Percentiles rank a stretch among this genome's conserved stretches.
Evolutionary conservation across 1,140 invertebrate genomes (phyloP).

Genomic region (Temnothorax longispinosus): DNA sequence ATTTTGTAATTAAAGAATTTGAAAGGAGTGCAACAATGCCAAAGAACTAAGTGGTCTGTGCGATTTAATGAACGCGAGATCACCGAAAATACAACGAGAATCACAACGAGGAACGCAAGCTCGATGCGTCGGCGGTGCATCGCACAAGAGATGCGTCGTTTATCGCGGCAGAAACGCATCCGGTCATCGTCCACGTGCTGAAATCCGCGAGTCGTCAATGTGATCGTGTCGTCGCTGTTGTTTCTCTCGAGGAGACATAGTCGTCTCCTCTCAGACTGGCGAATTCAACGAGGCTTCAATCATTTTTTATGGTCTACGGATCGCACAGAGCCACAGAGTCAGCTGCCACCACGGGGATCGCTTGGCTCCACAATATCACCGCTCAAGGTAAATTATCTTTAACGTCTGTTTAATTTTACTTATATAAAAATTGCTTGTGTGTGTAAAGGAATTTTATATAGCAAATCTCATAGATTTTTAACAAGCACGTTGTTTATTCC

Average conservation of each 20-base stretch:
- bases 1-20: background rate
- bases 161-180: background rate
- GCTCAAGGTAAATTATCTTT: slow-evolving; percentile 66
- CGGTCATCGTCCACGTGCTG: slow-evolving; percentile 15
- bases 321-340: slow-evolving; percentile 63
- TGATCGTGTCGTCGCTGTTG: background rate
- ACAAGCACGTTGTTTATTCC: background rate
- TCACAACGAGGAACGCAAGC: background rate
- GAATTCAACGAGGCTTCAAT: slow-evolving; percentile 25
- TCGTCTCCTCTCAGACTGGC: background rate
- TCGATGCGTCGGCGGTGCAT: background rate
- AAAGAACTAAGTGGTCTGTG: background rate
- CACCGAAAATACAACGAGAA: background rate
- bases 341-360: slow-evolving; percentile 62
- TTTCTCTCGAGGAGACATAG: background rate
- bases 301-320: slow-evolving; percentile 71
- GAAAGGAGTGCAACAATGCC: background rate
- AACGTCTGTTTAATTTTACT: background rate
- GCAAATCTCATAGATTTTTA: background rate
- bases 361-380: slow-evolving; percentile 73
- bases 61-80: background rate
- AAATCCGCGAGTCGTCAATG: background rate
- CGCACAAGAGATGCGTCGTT: slow-evolving; percentile 30
- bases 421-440: background rate
- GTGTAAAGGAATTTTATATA: background rate